Conservation (phyloP, 1,140 invertebrate species). For the Lepidurus arcticus region DNA sequence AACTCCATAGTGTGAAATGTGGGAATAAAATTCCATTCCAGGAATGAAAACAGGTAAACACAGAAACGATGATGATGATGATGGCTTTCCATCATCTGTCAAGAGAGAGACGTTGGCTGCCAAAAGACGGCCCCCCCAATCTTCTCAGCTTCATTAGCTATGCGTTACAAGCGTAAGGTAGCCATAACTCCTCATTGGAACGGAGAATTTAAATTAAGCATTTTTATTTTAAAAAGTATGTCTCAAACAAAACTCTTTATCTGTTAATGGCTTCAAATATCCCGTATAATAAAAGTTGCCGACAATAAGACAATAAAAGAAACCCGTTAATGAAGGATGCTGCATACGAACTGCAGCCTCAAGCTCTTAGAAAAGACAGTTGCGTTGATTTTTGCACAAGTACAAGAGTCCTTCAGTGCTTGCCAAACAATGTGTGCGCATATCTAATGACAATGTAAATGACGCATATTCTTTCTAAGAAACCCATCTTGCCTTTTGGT, state of each 20-base stretch:
- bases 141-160: not conserved
- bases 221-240: not conserved
- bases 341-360: not conserved
- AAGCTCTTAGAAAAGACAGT: not conserved
- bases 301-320: too few relatives aligned
- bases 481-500: not conserved
- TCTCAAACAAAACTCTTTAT: not conserved
- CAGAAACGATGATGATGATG: constrained; percentile 3
- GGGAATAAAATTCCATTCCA: not conserved
- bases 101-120: not conserved
- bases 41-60: not conserved
- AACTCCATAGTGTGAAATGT: not conserved
- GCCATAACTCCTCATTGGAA: not conserved
- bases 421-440: not conserved
- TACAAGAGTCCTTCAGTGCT: not conserved
- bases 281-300: not conserved
- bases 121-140: not conserved
- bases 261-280: not conserved
- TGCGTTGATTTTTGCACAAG: not conserved
- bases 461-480: not conserved
- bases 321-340: not conserved
- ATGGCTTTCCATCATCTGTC: not conserved
- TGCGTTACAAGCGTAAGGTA: not conserved
- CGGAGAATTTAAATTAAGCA: not conserved
- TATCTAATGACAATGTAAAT: not conserved